Conservation (phyloP, 2,797 vertebrate genomes). For the Falco cherrug region DNA sequence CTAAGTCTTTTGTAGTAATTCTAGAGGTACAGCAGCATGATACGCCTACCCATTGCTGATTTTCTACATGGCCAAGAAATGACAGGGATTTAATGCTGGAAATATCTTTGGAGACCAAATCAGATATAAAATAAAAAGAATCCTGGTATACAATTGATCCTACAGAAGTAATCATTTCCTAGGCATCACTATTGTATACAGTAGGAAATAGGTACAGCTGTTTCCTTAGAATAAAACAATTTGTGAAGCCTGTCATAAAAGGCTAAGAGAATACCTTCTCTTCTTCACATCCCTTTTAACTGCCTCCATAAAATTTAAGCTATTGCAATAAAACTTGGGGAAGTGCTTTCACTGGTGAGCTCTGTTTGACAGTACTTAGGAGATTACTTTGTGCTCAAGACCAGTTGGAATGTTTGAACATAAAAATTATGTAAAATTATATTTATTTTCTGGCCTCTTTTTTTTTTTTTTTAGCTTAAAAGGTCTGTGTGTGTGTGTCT, state of each 20-base stretch:
- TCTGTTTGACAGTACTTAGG: constrained; percentile 26
- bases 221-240: constrained; percentile 69
- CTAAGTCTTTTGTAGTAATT: constrained; percentile 32
- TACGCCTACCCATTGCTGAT: not conserved
- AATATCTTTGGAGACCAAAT: constrained; percentile 42
- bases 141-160: constrained; percentile 21
- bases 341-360: constrained; percentile 24
- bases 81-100: constrained; percentile 1
- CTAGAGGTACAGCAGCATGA: not conserved
- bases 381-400: not conserved
- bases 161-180: constrained; percentile 39
- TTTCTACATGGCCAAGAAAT: constrained; percentile 28
- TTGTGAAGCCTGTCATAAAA: constrained; percentile 58
- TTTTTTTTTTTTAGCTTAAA: not conserved
- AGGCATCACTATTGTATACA: constrained; percentile 42
- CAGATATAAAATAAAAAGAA: constrained; percentile 38
- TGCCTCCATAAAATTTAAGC: constrained; percentile 73
- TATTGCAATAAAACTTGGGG: constrained; percentile 62
- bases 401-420: constrained; percentile 21
- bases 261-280: constrained; percentile 52
- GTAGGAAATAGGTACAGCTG: constrained; percentile 24
- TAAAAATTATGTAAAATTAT: constrained; percentile 5
- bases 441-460: not conserved
- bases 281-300: constrained; percentile 63
- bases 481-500: not conserved